These are phyloP conservation scores for Steinernema feltiae DNA, from an alignment of 1,140 invertebrate species.

Conservation along the genomic window DNA sequence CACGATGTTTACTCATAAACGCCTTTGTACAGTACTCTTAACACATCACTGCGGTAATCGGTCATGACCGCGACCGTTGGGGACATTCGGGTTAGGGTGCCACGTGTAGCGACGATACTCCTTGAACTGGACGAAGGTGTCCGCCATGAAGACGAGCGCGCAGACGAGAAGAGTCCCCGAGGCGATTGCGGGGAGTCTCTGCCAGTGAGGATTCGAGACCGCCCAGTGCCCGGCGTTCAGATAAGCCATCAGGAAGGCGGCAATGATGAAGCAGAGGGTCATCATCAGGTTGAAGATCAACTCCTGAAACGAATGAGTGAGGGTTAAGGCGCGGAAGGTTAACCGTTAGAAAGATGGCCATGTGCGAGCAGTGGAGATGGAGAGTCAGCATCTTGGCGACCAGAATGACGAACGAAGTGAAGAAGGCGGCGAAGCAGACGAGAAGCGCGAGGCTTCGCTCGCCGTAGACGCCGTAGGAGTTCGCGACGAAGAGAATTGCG, in stretches of 20 bases:
- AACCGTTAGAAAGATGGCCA: slow-evolving; percentile 19
- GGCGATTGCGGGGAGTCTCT: slow-evolving; percentile 29
- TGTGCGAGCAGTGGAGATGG: slow-evolving; percentile 19
- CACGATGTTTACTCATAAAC: slow-evolving; percentile 22
- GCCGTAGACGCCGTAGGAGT: slow-evolving; percentile 28
- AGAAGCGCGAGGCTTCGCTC: slow-evolving; percentile 31
- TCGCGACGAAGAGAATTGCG: slow-evolving; percentile 22
- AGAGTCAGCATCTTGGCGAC: slow-evolving; percentile 33
- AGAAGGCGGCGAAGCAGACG: slow-evolving; percentile 22
- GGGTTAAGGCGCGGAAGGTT: neutral
- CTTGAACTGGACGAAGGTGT: neutral
- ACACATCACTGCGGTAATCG: neutral
- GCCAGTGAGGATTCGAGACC: slow-evolving; percentile 31
- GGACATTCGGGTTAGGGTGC: neutral
- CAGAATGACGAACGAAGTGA: slow-evolving; percentile 27
- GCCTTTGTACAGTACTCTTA: neutral
- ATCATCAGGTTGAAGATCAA: slow-evolving; percentile 22
- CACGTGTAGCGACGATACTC: neutral
- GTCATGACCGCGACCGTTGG: neutral
- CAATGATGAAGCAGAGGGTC: slow-evolving; percentile 23
- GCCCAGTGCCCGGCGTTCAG: slow-evolving; percentile 24
- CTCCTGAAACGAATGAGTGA: slow-evolving; percentile 18
- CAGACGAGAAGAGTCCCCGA: slow-evolving; percentile 14
- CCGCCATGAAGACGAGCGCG: neutral
- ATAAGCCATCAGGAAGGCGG: slow-evolving; percentile 24